phyloP scores from a whole-genome alignment of 1,140 invertebrate species.

The Trichomalopsis sarcophagae region DNA sequence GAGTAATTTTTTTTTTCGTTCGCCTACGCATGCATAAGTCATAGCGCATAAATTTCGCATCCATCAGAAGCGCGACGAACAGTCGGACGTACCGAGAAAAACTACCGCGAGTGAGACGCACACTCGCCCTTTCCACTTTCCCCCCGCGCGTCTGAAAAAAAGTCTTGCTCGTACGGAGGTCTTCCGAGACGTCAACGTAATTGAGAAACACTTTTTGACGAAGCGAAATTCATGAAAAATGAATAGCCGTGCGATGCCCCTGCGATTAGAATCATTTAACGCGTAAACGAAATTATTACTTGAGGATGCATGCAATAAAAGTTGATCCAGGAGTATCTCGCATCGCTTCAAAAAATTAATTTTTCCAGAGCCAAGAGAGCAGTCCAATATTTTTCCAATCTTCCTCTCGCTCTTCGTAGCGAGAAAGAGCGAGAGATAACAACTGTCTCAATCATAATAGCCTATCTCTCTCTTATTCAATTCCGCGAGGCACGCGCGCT shows the following conservation, averaged over 20 bases:
- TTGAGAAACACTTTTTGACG: too few species aligned
- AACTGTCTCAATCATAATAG: constrained; percentile 61
- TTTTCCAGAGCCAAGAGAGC: not conserved
- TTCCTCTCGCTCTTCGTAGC: not conserved
- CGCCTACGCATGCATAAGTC: constrained; percentile 45
- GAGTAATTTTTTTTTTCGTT: constrained; percentile 43
- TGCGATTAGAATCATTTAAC: too few species aligned
- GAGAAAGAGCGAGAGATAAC: constrained; percentile 20
- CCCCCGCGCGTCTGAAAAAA: too few species aligned
- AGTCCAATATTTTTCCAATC: not conserved
- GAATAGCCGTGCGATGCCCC: too few species aligned
- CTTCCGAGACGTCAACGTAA: too few species aligned
- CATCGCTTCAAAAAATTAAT: not conserved
- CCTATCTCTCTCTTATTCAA: constrained; percentile 72
- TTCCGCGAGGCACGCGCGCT: constrained; percentile 57
- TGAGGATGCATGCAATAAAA: too few species aligned
- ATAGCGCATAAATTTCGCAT: constrained; percentile 45
- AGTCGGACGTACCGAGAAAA: constrained; percentile 8
- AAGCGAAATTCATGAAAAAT: too few species aligned
- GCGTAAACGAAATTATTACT: too few species aligned
- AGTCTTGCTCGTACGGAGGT: too few species aligned
- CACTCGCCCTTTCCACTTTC: not conserved
- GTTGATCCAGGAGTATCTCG: too few species aligned
- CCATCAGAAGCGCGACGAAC: constrained; percentile 33
- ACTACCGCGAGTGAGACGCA: not conserved